Conservation (phyloP, 2,113 vertebrate genomes). For the Sus scrofa region T2T-Sscrofa CM000824.6:60497001-60497500, state of each 20-base stretch:
- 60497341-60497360: neutral
- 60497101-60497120: constrained; percentile 93
- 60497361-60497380: neutral
- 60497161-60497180: neutral
- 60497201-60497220: neutral
- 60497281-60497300: neutral
- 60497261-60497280: neutral
- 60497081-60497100: constrained; percentile 96
- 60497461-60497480: too few relatives aligned
- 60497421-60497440: neutral
- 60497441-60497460: neutral
- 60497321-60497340: neutral
- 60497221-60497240: neutral
- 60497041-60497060: constrained; percentile 92
- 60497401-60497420: neutral
- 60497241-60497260: neutral
- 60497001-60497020: constrained; percentile 95
- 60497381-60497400: neutral
- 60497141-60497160: constrained; percentile 88
- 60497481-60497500: too few relatives aligned
- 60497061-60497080: constrained; percentile 93
- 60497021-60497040: constrained; percentile 91
- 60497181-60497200: neutral
- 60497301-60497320: neutral
- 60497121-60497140: constrained; percentile 94